Evolutionary conservation across 2,888 invertebrate species (phyloP), one percentile per base, ranked within the genome.

Genomic region (Pterobdella sp.): DNA sequence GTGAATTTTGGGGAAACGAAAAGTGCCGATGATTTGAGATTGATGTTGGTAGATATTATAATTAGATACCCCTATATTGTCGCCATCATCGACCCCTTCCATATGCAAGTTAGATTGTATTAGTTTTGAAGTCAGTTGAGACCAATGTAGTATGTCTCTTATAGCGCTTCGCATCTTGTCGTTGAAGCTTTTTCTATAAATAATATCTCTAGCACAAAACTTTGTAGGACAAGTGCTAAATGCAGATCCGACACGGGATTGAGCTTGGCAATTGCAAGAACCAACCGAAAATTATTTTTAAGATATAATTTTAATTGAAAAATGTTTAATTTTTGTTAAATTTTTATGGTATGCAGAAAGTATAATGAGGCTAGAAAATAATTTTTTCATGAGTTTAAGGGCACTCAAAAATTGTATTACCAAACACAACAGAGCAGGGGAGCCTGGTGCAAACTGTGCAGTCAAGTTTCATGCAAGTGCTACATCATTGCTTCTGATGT

Each of bases 381-480:
- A n/a, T n/a, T n/a, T n/a, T n/a, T n/a, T n/a, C n/a, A n/a, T n/a
- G n/a, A n/a, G n/a, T n/a, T n/a, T n/a, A n/a, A n/a, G n/a, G n/a
- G n/a, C n/a, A n/a, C n/a, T n/a, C n/a, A n/a, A n/a, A n/a, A n/a
- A n/a, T n/a, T n/a, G n/a, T n/a, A n/a, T n/a, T n/a, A n/a, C n/a
- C n/a, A n/a, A n/a, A n/a, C n/a, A n/a, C n/a, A n/a, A 31, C 32
- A 71, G 71, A 63, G 37, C 63, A 71, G 63, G 56, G 71, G 63
- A 34, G 71, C 60, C 34, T 71, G 71, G 71, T 35, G 31, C n/a
- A 60, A 63, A 14, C 32, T 71, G 34, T 71, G 71, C 60, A 36
- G 71, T 32, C 22, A 34, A 31, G 14, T 71, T n/a, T 71, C 71
- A 2, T 56, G 32, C 34, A 63, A 63, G 22, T 63, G 63, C 36